Percentiles rank a stretch among this genome's conserved stretches.
phyloP scores from a whole-genome alignment of 2,113 vertebrate species.

The Heteronetta atricapilla region DNA sequence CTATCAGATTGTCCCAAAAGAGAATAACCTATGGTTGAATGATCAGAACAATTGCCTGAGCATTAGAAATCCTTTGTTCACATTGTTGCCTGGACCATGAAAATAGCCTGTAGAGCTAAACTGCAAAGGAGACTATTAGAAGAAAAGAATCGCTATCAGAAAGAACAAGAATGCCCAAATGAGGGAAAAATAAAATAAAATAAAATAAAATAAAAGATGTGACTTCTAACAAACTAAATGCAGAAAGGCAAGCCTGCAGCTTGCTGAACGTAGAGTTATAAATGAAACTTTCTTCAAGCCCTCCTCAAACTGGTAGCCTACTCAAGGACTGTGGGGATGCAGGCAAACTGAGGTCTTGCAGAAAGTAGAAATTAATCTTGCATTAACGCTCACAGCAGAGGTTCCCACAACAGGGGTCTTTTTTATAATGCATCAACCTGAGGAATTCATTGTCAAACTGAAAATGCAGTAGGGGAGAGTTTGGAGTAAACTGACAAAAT shows the following conservation, averaged over 20 bases:
- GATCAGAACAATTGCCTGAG: slow-evolving; percentile 22
- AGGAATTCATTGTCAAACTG: neutral
- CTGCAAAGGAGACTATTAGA: neutral
- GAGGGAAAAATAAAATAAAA: neutral
- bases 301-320: neutral
- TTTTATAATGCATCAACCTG: neutral
- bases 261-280: neutral
- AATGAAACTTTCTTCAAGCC: neutral
- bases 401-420: neutral
- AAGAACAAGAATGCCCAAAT: neutral
- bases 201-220: neutral
- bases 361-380: neutral
- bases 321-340: neutral
- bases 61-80: slow-evolving; percentile 1
- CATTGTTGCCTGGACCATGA: fast-evolving
- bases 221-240: neutral
- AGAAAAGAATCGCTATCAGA: neutral
- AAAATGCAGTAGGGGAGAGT: neutral
- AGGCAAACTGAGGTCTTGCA: neutral
- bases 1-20: slow-evolving; percentile 13
- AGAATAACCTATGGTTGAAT: neutral
- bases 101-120: slow-evolving; percentile 13
- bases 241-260: neutral
- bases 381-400: neutral
- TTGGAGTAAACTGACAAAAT: neutral